A percentile compares a stretch with the other conserved stretches of the same genome.
Conservation (phyloP, 2,888 invertebrate species). For the Eurois occulta region DNA sequence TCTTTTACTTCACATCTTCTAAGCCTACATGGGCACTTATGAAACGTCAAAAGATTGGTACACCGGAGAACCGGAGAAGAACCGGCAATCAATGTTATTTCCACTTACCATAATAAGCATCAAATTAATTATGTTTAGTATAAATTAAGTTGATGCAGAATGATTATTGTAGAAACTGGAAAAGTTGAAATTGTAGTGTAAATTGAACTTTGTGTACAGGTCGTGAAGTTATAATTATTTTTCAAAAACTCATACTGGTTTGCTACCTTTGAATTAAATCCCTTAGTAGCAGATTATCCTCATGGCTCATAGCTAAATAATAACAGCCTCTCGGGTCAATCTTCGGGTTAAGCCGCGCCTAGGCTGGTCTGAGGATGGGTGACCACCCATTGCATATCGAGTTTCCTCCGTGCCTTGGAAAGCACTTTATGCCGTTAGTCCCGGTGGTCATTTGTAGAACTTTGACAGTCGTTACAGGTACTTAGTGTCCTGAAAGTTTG, state of each 20-base stretch:
- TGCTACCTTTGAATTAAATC: not conserved
- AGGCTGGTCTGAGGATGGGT: too few relatives aligned
- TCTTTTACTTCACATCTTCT: not conserved
- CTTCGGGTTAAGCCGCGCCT: too few relatives aligned
- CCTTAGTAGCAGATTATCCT: too few relatives aligned
- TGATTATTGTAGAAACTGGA: not conserved
- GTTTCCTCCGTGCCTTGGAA: too few relatives aligned
- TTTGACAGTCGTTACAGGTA: too few relatives aligned
- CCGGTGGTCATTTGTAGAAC: too few relatives aligned
- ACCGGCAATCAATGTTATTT: not conserved
- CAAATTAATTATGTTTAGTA: not conserved
- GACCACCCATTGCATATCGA: too few relatives aligned
- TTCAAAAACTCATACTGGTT: not conserved
- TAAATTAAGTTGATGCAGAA: not conserved
- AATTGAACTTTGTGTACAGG: not conserved
- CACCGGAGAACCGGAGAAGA: too few relatives aligned
- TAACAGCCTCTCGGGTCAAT: too few relatives aligned
- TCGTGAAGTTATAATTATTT: not conserved
- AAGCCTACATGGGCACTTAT: not conserved
- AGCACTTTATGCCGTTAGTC: too few relatives aligned
- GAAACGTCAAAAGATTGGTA: not conserved
- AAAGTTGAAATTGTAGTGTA: not conserved
- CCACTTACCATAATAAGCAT: not conserved
- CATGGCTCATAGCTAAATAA: too few relatives aligned
- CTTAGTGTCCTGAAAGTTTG: too few relatives aligned